Conservation (phyloP, 2,888 invertebrate genomes). For the Phasia obesa region DNA sequence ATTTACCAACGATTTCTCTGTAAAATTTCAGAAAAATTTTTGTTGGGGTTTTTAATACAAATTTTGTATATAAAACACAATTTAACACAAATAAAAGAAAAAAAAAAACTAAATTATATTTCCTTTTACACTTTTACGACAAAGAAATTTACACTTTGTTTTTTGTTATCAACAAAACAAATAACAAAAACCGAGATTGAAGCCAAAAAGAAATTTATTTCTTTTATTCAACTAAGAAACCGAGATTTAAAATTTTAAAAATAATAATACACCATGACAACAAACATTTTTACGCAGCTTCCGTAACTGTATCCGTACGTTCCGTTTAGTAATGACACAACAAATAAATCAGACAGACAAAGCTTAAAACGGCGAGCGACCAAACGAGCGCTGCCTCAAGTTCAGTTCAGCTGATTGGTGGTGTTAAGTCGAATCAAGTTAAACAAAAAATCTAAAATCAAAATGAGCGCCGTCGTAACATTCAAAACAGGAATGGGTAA, state of each 20-base stretch:
- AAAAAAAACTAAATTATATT: constrained; percentile 37
- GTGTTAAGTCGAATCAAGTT: not conserved
- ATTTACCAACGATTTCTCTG: constrained; percentile 52
- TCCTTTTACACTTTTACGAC: constrained; percentile 45
- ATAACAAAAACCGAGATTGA: not conserved
- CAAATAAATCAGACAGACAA: constrained; percentile 44
- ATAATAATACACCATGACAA: constrained; percentile 33
- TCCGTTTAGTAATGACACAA: constrained; percentile 60
- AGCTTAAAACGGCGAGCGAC: constrained; percentile 46
- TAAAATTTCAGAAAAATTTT: constrained; percentile 12
- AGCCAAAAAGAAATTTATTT: constrained; percentile 38
- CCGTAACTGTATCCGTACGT: constrained; percentile 70
- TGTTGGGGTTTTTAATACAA: not conserved
- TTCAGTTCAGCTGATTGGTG: constrained; percentile 38
- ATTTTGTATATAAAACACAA: constrained; percentile 15
- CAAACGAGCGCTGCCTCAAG: constrained; percentile 36
- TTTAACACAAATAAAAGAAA: constrained; percentile 6
- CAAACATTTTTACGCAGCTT: constrained; percentile 62
- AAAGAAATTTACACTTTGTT: constrained; percentile 21
- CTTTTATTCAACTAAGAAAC: constrained; percentile 2
- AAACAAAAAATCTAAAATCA: constrained; percentile 31
- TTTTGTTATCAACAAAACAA: not conserved
- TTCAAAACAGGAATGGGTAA: not conserved
- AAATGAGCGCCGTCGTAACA: constrained; percentile 56
- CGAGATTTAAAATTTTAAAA: constrained; percentile 39